Conservation (phyloP, 2,113 vertebrate genomes). For the Baryphthengus martii region DNA sequence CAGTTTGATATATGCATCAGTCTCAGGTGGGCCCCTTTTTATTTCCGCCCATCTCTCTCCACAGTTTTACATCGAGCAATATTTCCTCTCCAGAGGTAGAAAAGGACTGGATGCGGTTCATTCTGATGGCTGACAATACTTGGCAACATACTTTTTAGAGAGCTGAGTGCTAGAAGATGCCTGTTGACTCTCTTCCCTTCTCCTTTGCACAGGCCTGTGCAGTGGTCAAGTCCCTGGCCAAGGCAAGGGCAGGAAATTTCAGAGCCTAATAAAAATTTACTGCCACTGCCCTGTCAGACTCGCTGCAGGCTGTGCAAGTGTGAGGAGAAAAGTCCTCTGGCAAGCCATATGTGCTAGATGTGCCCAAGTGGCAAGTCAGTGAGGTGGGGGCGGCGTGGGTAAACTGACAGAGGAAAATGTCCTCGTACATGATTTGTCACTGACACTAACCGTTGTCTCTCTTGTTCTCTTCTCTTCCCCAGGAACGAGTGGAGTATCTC, state of each 20-base stretch:
- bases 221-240: background rate
- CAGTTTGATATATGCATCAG: background rate
- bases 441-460: conserved; percentile 17
- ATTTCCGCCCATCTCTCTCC: background rate
- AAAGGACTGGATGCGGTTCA: background rate
- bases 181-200: background rate
- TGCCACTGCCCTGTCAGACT: background rate
- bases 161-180: background rate
- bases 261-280: background rate
- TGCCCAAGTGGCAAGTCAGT: background rate
- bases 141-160: background rate
- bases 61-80: background rate
- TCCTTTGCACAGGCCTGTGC: background rate
- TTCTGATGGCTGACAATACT: background rate
- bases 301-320: fast-evolving
- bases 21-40: background rate
- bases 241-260: background rate
- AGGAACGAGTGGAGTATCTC: conserved; percentile 99
- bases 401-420: background rate
- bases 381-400: background rate
- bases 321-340: background rate
- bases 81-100: background rate
- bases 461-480: conserved; percentile 60
- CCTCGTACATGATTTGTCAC: background rate
- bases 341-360: background rate